These are phyloP conservation scores for Myanophis thanlyinensis DNA, from an alignment of 2,113 vertebrate species.

Conservation along the genomic window DNA sequence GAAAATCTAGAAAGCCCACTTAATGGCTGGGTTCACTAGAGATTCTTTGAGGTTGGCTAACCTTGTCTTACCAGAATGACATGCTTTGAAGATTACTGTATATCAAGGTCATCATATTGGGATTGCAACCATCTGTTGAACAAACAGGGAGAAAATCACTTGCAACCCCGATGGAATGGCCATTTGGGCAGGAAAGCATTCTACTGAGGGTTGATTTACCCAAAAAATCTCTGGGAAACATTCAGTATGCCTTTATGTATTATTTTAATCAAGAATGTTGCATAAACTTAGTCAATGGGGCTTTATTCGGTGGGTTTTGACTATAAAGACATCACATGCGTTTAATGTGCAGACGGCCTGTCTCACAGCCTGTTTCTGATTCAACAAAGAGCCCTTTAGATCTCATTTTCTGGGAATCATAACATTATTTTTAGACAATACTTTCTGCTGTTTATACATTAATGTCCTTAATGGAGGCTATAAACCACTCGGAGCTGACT, in stretches of 20 bases:
- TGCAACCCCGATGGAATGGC: neutral
- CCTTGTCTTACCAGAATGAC: neutral
- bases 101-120: neutral
- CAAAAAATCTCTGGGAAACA: neutral
- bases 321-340: neutral
- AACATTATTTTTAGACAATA: neutral
- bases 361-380: neutral
- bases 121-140: neutral
- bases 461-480: neutral
- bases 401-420: neutral
- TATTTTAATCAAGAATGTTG: neutral
- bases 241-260: neutral
- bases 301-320: neutral
- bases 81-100: neutral
- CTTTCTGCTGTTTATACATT: too few species aligned
- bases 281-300: neutral
- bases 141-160: neutral
- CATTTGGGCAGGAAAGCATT: neutral
- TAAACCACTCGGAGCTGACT: neutral
- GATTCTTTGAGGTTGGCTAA: neutral
- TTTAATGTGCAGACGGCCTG: neutral
- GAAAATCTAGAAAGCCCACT: neutral
- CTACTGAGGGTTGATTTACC: neutral
- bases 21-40: neutral
- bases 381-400: neutral